Evolutionary conservation across 2,113 vertebrate genomes (phyloP), one percentile per base, ranked within the genome.

Genomic region (Aspidoscelis tigris): DNA sequence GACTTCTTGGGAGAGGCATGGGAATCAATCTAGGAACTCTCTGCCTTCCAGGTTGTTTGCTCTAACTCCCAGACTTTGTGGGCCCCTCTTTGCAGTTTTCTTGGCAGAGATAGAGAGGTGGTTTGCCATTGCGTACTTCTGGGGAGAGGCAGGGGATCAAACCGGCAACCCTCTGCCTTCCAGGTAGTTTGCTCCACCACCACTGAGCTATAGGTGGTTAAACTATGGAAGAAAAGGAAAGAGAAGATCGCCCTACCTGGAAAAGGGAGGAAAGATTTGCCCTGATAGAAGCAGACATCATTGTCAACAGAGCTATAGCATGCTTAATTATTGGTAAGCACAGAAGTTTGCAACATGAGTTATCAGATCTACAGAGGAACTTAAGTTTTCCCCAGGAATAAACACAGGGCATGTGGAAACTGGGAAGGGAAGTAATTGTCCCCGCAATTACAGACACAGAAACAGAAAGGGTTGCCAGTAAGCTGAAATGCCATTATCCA

Each of bases 301-400:
- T 41, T 43, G 16, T 71, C 18, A 71, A 16, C 20, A 18, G 16
- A 41, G 8, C 18, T 43, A 6, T 72, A 41, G 26, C 39, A 43
- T 4, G 11, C 26, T 8, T 1, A 20, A 58, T 18, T 7, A 16
- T 20, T 33, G 58, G 26, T 7, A n/a, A 55, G 14, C n/a, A 14
- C 26, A n/a, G 50, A 2, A 76, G 69, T 81, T 76, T 1, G 5
- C 9, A 91, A 80, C 39, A 88, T 4, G 12, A 7, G 12, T 80
- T 11, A 20, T 4, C 65, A 50, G 66, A 71, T 6, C 47, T 50
- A 50, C 47, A 50, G 5, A 50, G 47, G 47, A 18, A 26, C 24
- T 26, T 18, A 61, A 33, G 16, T 58, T 1, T 61, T 21, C 76
- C 81, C 89, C 74, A 86, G 53, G 8, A 21, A 78, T 41, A 78